These are phyloP conservation scores for Bembecia ichneumoniformis DNA, from an alignment of 2,888 invertebrate genomes.

Conservation along the genomic window DNA sequence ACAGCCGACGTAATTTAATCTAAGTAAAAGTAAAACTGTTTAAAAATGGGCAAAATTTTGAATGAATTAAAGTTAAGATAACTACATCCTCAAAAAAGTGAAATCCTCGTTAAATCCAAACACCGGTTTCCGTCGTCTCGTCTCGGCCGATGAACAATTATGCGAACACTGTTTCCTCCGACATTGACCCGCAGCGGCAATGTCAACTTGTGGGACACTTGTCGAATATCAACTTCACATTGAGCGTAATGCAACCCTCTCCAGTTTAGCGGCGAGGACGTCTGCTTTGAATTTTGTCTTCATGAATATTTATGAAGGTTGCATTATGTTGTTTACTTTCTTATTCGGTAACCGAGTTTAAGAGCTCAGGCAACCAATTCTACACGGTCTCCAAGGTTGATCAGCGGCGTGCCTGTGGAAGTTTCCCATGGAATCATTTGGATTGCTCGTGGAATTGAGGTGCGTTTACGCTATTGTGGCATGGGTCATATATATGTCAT, in stretches of 20 bases:
- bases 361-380: too few species aligned
- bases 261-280: slow-evolving; percentile 36
- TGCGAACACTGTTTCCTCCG: slow-evolving; percentile 44
- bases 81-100: slow-evolving; percentile 10
- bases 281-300: slow-evolving; percentile 9
- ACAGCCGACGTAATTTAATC: too few species aligned
- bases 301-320: slow-evolving; percentile 30
- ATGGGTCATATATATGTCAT: too few species aligned
- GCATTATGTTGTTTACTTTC: slow-evolving; percentile 14
- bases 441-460: too few species aligned
- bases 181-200: slow-evolving; percentile 57
- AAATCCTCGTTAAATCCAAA: slow-evolving; percentile 25
- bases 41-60: too few species aligned
- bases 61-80: too few species aligned
- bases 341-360: slow-evolving; percentile 2
- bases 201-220: slow-evolving; percentile 31
- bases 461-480: too few species aligned
- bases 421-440: too few species aligned
- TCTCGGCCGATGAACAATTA: slow-evolving; percentile 27
- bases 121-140: slow-evolving; percentile 24
- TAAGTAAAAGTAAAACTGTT: too few species aligned
- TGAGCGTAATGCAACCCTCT: background rate
- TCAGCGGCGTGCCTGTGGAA: too few species aligned
- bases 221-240: slow-evolving; percentile 13
- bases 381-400: too few species aligned